Percentiles rank a stretch among this genome's conserved stretches.
Conservation (phyloP, 2,888 invertebrate genomes). For the Acleris cristana region DNA sequence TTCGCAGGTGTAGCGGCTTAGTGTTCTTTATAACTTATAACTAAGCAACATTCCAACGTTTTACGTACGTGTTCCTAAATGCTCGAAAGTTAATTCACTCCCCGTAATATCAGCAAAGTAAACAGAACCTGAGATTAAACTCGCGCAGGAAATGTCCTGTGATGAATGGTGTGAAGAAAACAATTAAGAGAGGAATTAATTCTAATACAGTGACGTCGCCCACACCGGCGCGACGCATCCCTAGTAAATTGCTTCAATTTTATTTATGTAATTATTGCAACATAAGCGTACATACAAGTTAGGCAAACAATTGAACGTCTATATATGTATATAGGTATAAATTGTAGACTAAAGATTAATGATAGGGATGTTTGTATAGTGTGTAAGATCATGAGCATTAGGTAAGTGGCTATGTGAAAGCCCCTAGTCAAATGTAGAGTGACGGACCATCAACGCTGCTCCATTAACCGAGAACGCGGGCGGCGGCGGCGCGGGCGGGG, state of each 20-base stretch:
- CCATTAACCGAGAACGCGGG: constrained; percentile 69
- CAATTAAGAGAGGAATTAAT: constrained; percentile 35
- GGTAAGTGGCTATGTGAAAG: constrained; percentile 71
- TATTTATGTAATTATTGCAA: constrained; percentile 28
- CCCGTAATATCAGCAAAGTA: constrained; percentile 21
- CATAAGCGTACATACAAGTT: constrained; percentile 9
- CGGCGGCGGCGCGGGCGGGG: constrained; percentile 50
- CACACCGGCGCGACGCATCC: constrained; percentile 22
- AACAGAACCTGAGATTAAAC: constrained; percentile 25
- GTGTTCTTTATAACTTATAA: not conserved
- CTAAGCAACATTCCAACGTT: constrained; percentile 11
- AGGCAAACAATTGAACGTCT: not conserved
- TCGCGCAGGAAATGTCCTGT: constrained; percentile 19
- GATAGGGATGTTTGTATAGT: constrained; percentile 47
- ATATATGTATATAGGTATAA: too few relatives aligned
- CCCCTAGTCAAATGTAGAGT: constrained; percentile 81
- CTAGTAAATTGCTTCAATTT: constrained; percentile 22
- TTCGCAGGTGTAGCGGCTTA: not conserved
- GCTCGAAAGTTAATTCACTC: constrained; percentile 20
- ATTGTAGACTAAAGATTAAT: constrained; percentile 5
- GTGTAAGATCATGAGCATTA: constrained; percentile 60
- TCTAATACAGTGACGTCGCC: constrained; percentile 32
- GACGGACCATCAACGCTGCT: constrained; percentile 77
- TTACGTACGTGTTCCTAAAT: constrained; percentile 18
- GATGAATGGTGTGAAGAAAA: constrained; percentile 31